These are phyloP conservation scores for Cotesia congregata DNA, from an alignment of 2,888 invertebrate species.

Conservation along the genomic window DNA sequence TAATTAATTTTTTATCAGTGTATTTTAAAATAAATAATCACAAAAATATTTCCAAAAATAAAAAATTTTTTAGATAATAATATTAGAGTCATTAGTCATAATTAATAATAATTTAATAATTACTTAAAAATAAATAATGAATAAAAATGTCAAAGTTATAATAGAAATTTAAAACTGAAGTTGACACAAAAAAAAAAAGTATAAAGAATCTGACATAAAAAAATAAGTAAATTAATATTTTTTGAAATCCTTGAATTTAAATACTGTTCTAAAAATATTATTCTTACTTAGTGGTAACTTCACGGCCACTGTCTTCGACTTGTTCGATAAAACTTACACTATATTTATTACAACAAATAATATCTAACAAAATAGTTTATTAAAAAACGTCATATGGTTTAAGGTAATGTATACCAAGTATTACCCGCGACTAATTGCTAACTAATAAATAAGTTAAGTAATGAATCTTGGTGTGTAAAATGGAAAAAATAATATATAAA, in stretches of 20 bases:
- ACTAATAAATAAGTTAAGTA: neutral
- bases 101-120: no score
- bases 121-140: neutral
- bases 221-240: neutral
- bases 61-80: no score
- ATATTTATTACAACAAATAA: neutral
- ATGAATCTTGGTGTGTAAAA: neutral
- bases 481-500: neutral
- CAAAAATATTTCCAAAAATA: no score
- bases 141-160: neutral
- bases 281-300: neutral
- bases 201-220: neutral
- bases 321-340: constrained; percentile 11
- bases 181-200: neutral
- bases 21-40: no score
- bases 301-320: constrained; percentile 24
- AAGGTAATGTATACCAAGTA: neutral
- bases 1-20: no score
- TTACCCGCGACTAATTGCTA: neutral
- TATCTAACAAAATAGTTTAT: neutral
- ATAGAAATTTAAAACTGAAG: neutral
- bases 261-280: constrained; percentile 1
- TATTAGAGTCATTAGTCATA: no score
- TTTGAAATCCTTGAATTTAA: neutral
- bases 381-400: neutral